Conservation (phyloP, 2,797 vertebrate genomes). For the Bryconaethiops microstoma region DNA sequence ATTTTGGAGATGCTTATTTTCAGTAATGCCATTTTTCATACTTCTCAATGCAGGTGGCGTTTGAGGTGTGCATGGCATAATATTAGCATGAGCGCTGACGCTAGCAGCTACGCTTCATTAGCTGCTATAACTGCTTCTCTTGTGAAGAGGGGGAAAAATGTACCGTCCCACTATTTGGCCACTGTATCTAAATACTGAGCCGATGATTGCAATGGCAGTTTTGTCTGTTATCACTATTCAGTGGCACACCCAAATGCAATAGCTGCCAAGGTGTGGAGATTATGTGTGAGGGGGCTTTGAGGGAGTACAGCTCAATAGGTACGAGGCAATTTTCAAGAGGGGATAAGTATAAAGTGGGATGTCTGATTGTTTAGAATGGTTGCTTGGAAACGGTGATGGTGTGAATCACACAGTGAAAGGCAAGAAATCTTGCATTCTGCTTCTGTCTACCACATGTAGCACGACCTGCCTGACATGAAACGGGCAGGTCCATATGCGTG, state of each 20-base stretch:
- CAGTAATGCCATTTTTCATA: constrained; percentile 34
- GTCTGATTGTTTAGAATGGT: constrained; percentile 48
- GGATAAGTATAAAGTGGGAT: constrained; percentile 47
- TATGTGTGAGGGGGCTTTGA: background rate
- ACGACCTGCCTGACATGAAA: constrained; percentile 38
- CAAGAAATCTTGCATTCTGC: constrained; percentile 23
- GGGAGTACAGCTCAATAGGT: constrained; percentile 31
- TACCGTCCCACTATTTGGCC: constrained; percentile 20
- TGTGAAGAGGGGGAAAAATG: constrained; percentile 5
- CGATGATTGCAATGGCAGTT: constrained; percentile 10
- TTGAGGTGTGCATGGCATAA: constrained; percentile 39
- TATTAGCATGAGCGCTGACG: constrained; percentile 39
- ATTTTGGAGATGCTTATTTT: constrained; percentile 40
- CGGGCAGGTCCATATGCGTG: constrained; percentile 49
- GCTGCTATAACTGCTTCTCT: constrained; percentile 27
- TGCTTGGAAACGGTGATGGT: constrained; percentile 39
- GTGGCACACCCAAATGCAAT: constrained; percentile 36
- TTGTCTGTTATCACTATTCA: constrained; percentile 34
- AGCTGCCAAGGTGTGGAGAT: constrained; percentile 23
- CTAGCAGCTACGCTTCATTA: constrained; percentile 46
- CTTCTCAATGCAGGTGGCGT: constrained; percentile 35
- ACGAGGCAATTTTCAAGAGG: constrained; percentile 30
- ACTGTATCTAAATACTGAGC: constrained; percentile 8
- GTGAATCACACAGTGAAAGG: constrained; percentile 48
- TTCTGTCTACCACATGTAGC: constrained; percentile 49